Evolutionary conservation across 2,888 invertebrate genomes (phyloP), one percentile per base, ranked within the genome.

Genomic region (Cordilura impudica): DNA sequence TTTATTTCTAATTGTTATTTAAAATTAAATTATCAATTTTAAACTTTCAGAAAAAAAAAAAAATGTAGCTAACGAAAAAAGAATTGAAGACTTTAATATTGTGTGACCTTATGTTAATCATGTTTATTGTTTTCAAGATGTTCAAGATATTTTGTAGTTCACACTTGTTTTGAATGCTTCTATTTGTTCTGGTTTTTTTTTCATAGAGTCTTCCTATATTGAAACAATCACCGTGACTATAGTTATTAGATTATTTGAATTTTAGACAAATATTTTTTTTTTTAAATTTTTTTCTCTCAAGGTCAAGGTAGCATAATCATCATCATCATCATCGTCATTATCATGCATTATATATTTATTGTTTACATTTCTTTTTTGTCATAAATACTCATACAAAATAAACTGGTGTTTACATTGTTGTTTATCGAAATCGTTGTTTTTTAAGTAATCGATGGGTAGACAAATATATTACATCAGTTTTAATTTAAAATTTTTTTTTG

Each of bases 281-380:
- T 35, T 19, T 10, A 45, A 18, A 8, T n/a, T 54, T n/a, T 23
- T 60, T 45, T 35, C 14, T 10, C 14, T 63, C 72, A 72, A 56
- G 56, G 65, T 63, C 72, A 72, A 63, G 71, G 61, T 61, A 21
- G 29, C 26, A 21, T 7, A 49, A 8, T 29, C 19, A 14, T 47
- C n/a, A n/a, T n/a, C n/a, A n/a, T n/a, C n/a, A n/a, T n/a, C n/a
- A n/a, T n/a, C n/a, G n/a, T n/a, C n/a, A n/a, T n/a, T n/a, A n/a
- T n/a, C n/a, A n/a, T n/a, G 19, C 21, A 39, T 21, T 4, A 26
- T 26, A 26, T 6, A 26, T 3, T 4, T 6, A 16, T n/a, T 49
- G 26, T 53, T 56, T 56, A 56, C 39, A 49, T 58, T 49, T 51
- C 23, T 51, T 60, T 51, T 43, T 43, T 47, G 29, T 49, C 29